Conservation (phyloP, 2,888 invertebrate genomes). For the Brachyptera putata region DNA sequence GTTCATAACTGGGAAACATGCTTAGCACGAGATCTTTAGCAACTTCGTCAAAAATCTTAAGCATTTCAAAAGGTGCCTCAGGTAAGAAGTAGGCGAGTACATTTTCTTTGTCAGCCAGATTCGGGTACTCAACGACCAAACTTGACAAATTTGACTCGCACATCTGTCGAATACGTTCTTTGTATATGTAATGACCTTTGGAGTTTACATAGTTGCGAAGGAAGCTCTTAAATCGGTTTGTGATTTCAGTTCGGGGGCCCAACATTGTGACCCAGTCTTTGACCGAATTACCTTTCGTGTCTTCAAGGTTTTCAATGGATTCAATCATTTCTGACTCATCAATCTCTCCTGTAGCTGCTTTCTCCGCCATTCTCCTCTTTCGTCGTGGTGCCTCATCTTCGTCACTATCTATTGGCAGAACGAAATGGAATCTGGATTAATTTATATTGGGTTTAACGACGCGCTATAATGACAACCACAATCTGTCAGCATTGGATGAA, state of each 20-base stretch:
- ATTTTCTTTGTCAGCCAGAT: constrained; percentile 85
- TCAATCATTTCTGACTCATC: constrained; percentile 85
- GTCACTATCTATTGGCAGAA: constrained; percentile 62
- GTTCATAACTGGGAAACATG: constrained; percentile 93
- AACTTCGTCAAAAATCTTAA: constrained; percentile 93
- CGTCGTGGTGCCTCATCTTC: constrained; percentile 63
- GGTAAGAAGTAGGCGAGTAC: constrained; percentile 95
- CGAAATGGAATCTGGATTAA: neutral
- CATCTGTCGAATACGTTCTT: constrained; percentile 91
- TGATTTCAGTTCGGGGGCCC: constrained; percentile 92
- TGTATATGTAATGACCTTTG: constrained; percentile 82
- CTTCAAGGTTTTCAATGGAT: constrained; percentile 96
- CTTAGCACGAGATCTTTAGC: constrained; percentile 89
- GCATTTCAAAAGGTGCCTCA: constrained; percentile 94
- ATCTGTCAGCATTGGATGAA: too few relatives aligned
- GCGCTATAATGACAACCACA: too few relatives aligned
- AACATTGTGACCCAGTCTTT: constrained; percentile 97
- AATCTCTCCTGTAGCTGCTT: constrained; percentile 74
- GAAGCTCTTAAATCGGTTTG: constrained; percentile 88
- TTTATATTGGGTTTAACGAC: too few relatives aligned
- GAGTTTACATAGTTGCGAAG: constrained; percentile 83
- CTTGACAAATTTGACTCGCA: constrained; percentile 84
- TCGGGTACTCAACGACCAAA: constrained; percentile 88
- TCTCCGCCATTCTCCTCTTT: constrained; percentile 78
- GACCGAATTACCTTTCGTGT: constrained; percentile 91